phyloP scores from a whole-genome alignment of 2,888 invertebrate genomes.

The Rhagophthalmus giganteus region DNA sequence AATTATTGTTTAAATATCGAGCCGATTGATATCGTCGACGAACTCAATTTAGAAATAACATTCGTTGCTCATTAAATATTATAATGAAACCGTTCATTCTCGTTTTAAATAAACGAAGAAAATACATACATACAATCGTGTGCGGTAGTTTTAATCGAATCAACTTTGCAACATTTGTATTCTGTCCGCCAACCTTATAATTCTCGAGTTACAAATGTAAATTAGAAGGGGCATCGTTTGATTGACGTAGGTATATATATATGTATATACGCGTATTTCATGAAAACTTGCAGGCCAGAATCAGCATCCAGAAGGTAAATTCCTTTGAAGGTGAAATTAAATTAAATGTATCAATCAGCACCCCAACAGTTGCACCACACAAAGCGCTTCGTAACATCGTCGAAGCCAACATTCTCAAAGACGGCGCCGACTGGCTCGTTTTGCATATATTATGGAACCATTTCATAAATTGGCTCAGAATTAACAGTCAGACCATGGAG shows the following conservation, averaged over 20 bases:
- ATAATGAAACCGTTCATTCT: too few species aligned
- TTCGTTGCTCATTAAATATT: too few species aligned
- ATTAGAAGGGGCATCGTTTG: conserved; percentile 8
- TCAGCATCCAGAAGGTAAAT: conserved; percentile 6
- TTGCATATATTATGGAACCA: conserved; percentile 39
- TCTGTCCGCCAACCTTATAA: conserved; percentile 1
- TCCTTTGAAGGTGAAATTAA: conserved; percentile 17
- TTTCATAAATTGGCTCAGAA: conserved; percentile 39
- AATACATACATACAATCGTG: too few species aligned
- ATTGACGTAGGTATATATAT: too few species aligned
- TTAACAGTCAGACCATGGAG: conserved; percentile 33
- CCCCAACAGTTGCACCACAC: conserved; percentile 19
- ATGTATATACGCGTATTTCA: too few species aligned
- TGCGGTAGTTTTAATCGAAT: too few species aligned
- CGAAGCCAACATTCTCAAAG: conserved; percentile 18
- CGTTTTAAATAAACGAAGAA: too few species aligned
- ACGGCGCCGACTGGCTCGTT: conserved; percentile 30
- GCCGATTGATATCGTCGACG: too few species aligned
- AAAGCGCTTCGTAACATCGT: conserved; percentile 14
- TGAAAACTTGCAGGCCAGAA: conserved; percentile 5
- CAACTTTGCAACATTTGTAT: conserved; percentile 2
- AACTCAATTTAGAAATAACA: too few species aligned
- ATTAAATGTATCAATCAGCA: conserved; percentile 29
- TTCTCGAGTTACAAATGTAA: conserved; percentile 6
- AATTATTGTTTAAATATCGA: too few species aligned